These are phyloP conservation scores for Himalopsyche kuldschensis DNA, from an alignment of 2,888 invertebrate genomes.

Conservation along the genomic window DNA sequence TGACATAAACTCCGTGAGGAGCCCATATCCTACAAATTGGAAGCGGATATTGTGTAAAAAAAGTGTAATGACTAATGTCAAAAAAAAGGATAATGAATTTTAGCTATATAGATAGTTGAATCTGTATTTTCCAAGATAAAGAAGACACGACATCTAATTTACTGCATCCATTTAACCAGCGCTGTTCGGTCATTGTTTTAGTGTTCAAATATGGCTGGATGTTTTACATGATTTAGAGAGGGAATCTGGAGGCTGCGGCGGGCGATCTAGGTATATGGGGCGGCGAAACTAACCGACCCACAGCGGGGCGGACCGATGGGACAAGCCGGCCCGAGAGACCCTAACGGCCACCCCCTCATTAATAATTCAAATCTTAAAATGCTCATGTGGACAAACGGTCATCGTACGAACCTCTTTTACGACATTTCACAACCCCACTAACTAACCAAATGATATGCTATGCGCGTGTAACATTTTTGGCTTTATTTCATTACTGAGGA, in stretches of 20 bases:
- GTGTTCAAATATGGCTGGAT: background rate
- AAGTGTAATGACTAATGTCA: background rate
- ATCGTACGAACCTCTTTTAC: background rate
- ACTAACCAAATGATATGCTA: background rate
- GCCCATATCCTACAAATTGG: too few relatives aligned
- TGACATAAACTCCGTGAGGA: too few relatives aligned
- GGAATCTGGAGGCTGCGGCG: background rate
- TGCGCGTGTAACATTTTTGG: too few relatives aligned
- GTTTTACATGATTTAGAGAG: background rate
- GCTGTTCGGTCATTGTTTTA: background rate
- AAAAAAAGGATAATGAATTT: background rate
- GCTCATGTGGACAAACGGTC: background rate
- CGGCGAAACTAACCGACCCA: background rate
- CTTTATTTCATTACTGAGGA: too few relatives aligned
- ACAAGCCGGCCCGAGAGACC: background rate
- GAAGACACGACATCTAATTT: background rate
- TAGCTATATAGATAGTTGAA: background rate
- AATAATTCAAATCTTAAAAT: conserved; percentile 5
- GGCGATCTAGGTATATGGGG: background rate
- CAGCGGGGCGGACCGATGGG: background rate
- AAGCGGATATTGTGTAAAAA: too few relatives aligned
- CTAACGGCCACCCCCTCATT: background rate
- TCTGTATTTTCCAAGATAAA: background rate
- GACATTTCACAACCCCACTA: background rate
- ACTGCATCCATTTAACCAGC: background rate